phyloP scores from a whole-genome alignment of 2,113 vertebrate species.

The Todiramphus chloris region DNA sequence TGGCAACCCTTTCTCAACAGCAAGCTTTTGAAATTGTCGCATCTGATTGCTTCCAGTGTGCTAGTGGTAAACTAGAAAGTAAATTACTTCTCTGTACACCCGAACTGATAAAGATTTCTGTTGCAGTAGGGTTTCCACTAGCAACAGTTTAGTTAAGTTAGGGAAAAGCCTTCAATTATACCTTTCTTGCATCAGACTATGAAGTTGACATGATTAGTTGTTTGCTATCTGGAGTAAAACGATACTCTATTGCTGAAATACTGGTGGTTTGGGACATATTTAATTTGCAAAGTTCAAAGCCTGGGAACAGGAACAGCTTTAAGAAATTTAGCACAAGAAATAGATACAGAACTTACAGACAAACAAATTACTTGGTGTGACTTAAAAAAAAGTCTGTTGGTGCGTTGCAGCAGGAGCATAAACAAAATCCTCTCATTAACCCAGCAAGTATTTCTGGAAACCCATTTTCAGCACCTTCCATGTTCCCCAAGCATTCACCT shows the following conservation, averaged over 20 bases:
- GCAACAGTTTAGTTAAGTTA: slow-evolving; percentile 8
- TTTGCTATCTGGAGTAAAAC: not conserved
- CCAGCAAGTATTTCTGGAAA: not conserved
- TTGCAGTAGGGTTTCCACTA: not conserved
- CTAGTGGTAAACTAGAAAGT: not conserved
- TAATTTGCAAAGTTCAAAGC: not conserved
- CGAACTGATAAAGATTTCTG: not conserved
- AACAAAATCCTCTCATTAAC: not conserved
- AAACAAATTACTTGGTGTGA: not conserved
- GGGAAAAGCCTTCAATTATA: not conserved
- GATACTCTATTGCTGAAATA: not conserved
- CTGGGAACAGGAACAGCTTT: not conserved
- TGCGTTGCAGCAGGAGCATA: not conserved
- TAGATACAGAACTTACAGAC: not conserved
- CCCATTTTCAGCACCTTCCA: not conserved
- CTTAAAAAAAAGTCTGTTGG: not conserved
- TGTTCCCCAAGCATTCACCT: not conserved
- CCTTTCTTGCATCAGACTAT: not conserved
- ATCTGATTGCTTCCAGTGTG: slow-evolving; percentile 24
- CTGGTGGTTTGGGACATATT: not conserved
- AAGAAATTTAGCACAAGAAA: not conserved
- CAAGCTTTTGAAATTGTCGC: slow-evolving; percentile 14
- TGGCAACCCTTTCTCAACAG: not conserved
- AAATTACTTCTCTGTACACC: slow-evolving; percentile 35
- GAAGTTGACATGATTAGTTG: not conserved